A percentile compares a stretch with the other conserved stretches of the same genome.
phyloP scores from a whole-genome alignment of 2,888 invertebrate genomes.

The Coenonympha glycerion region DNA sequence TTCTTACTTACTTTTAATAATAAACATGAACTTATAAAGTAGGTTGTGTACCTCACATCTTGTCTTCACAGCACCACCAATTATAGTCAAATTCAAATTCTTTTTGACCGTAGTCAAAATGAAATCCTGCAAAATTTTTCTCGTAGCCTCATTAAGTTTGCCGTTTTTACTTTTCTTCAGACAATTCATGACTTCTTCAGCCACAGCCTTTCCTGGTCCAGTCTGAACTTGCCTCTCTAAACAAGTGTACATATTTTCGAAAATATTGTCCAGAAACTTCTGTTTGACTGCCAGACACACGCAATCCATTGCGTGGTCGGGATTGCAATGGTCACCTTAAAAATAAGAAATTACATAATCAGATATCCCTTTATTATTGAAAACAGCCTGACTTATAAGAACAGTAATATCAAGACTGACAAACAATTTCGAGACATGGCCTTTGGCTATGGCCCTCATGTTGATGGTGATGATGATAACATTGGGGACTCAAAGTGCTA shows the following conservation, averaged over 20 bases:
- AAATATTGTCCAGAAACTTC: slow-evolving; percentile 60
- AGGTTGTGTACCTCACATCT: slow-evolving; percentile 54
- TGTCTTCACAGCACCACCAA: slow-evolving; percentile 67
- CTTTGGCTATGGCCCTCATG: too few species aligned
- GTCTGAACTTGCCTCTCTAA: slow-evolving; percentile 49
- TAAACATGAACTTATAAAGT: not conserved
- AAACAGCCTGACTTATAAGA: too few species aligned
- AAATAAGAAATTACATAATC: too few species aligned
- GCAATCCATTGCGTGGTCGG: slow-evolving; percentile 47
- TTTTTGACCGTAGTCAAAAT: slow-evolving; percentile 53
- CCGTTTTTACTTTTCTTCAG: slow-evolving; percentile 57
- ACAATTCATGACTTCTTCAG: slow-evolving; percentile 46
- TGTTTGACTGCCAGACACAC: slow-evolving; percentile 55
- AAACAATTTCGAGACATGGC: too few species aligned
- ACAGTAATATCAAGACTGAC: too few species aligned
- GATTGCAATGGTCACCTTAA: slow-evolving; percentile 41
- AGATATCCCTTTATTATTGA: too few species aligned
- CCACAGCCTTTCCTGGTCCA: slow-evolving; percentile 49
- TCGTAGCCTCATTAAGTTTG: slow-evolving; percentile 51
- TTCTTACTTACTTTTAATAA: too few species aligned
- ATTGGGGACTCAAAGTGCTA: too few species aligned
- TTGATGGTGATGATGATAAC: too few species aligned
- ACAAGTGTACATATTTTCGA: slow-evolving; percentile 65
- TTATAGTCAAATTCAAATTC: slow-evolving; percentile 60
- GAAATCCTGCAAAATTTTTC: slow-evolving; percentile 51